These are phyloP conservation scores for Lytechinus pictus DNA, from an alignment of 35 echinoderm and acorn worm species.

Conservation along the genomic window DNA sequence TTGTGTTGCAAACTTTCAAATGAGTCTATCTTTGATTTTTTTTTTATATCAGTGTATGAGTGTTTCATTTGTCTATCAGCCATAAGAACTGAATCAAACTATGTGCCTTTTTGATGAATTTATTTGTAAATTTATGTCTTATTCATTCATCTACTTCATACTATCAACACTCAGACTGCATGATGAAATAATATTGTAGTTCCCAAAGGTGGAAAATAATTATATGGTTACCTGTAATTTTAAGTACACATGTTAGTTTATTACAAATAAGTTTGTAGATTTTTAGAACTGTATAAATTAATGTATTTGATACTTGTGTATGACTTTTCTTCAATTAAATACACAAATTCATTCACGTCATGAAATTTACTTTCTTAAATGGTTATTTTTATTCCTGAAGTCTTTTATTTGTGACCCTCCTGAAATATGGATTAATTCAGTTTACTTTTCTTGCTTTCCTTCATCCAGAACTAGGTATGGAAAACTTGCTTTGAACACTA, in stretches of 20 bases:
- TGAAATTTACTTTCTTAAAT: not conserved
- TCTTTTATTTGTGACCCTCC: no score
- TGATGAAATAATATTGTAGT: not conserved
- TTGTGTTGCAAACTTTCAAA: not conserved
- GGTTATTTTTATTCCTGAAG: no score
- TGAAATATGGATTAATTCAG: no score
- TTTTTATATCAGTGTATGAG: not conserved
- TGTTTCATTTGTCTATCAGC: not conserved
- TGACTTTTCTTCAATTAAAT: not conserved
- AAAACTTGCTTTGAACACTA: no score
- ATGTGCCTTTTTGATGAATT: slow-evolving; percentile 4
- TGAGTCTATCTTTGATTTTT: no score
- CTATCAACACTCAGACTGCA: slow-evolving; percentile 7
- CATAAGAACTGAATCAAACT: not conserved
- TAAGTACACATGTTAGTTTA: not conserved
- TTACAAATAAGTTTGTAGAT: slow-evolving; percentile 15
- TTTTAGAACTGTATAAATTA: slow-evolving; percentile 30
- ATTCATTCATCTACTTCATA: slow-evolving; percentile 9
- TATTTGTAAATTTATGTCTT: slow-evolving; percentile 30
- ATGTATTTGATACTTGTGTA: slow-evolving; percentile 34
- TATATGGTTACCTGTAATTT: not conserved
- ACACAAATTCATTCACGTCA: not conserved
- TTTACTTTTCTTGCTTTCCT: no score
- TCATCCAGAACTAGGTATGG: no score
- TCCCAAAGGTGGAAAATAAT: not conserved